Evolutionary conservation across 2,797 vertebrate genomes (phyloP).

Genomic region (Phyllotis vaccarum): DNA sequence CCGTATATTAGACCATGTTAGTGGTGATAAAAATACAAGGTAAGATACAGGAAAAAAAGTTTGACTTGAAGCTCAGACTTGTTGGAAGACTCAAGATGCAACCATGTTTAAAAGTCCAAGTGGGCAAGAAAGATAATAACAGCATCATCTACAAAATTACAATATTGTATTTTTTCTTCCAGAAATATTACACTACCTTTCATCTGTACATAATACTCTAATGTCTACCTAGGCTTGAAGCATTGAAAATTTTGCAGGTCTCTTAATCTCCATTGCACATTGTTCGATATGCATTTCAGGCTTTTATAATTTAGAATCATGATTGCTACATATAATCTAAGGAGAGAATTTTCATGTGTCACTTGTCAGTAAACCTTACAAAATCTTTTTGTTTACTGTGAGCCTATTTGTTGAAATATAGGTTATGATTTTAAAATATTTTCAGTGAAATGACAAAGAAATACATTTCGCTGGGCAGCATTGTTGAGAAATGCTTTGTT

Average conservation of each 20-base stretch:
- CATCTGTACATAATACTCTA: neutral
- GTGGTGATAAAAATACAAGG: neutral
- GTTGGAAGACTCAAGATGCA: neutral
- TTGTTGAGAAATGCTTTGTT: conserved; percentile 59
- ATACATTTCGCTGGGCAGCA: conserved; percentile 33
- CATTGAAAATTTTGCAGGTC: neutral
- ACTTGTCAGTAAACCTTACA: neutral
- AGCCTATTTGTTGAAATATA: conserved; percentile 40
- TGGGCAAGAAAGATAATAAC: conserved; percentile 2
- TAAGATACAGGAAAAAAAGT: neutral
- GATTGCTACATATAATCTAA: neutral
- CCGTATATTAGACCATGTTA: neutral
- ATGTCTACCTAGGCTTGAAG: neutral
- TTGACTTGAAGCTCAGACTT: neutral
- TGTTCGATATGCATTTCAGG: neutral
- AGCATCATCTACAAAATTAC: neutral
- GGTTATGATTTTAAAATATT: neutral
- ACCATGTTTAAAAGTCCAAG: neutral
- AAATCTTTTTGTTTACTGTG: neutral
- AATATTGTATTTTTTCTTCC: neutral
- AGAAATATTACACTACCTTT: neutral
- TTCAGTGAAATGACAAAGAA: conserved; percentile 38
- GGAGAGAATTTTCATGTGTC: neutral
- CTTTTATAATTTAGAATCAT: neutral
- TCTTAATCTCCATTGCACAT: neutral